Evolutionary conservation across 2,113 vertebrate genomes (phyloP).

Genomic region (Pterocles burchelli): DNA sequence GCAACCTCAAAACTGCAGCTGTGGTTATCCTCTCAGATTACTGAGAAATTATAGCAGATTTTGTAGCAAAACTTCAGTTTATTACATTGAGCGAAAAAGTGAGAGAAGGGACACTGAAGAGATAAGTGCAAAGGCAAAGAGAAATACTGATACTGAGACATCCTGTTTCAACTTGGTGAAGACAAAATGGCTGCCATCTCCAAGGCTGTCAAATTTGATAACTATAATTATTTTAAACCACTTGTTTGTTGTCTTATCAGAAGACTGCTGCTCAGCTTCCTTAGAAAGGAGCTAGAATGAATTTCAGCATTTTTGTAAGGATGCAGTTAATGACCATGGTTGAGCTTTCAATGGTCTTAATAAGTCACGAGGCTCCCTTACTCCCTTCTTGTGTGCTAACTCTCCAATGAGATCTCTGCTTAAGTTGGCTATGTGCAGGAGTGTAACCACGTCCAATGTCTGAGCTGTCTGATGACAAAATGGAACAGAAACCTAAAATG

Average conservation of each 20-base stretch:
- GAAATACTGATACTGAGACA: neutral
- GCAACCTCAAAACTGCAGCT: conserved; percentile 71
- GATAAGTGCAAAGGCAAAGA: neutral
- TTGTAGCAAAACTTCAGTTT: conserved; percentile 63
- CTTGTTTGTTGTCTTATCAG: neutral
- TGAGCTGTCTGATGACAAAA: neutral
- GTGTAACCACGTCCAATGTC: neutral
- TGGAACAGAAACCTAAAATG: neutral
- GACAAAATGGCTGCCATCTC: neutral
- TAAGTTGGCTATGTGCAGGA: neutral
- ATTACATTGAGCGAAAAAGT: conserved; percentile 33
- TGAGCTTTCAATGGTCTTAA: neutral
- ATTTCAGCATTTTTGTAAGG: neutral
- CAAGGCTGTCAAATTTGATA: neutral
- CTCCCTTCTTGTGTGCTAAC: rapidly evolving
- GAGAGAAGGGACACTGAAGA: neutral
- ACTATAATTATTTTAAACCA: neutral
- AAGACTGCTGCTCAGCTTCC: neutral
- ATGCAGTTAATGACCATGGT: neutral
- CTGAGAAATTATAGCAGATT: conserved; percentile 63
- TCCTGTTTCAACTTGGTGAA: neutral
- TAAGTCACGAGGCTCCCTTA: neutral
- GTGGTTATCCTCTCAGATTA: conserved; percentile 73
- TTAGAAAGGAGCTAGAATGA: neutral
- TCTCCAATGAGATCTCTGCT: neutral